phyloP scores from a whole-genome alignment of 2,113 vertebrate genomes.

The Herpetotheres cachinnans region DNA sequence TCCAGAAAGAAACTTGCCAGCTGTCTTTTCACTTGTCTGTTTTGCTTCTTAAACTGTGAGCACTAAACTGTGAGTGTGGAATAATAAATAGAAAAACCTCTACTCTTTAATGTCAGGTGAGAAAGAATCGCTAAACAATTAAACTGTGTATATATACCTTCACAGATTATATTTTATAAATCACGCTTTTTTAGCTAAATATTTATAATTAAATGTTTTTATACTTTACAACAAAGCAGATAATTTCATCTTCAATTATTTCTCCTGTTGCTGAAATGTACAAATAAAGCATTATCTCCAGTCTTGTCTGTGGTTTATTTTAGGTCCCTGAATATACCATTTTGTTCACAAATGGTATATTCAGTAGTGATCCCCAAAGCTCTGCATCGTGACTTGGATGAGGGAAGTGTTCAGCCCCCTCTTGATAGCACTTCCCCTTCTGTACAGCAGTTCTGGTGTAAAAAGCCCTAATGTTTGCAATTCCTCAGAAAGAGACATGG shows the following conservation, averaged over 20 bases:
- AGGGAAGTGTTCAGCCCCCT: neutral
- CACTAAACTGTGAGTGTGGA: slow-evolving; percentile 56
- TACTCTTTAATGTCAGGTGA: slow-evolving; percentile 40
- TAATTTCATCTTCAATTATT: slow-evolving; percentile 55
- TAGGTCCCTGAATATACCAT: neutral
- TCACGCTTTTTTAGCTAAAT: slow-evolving; percentile 65
- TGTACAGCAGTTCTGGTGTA: neutral
- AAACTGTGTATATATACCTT: slow-evolving; percentile 63
- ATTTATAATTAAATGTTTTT: slow-evolving; percentile 77
- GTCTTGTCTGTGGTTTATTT: neutral
- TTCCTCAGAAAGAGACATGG: neutral
- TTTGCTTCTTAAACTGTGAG: slow-evolving; percentile 49
- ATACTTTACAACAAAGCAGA: slow-evolving; percentile 68
- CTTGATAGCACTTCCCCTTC: neutral
- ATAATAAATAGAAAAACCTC: slow-evolving; percentile 47
- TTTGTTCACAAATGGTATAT: neutral
- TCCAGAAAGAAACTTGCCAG: neutral
- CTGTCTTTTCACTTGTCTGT: neutral
- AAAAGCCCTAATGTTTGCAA: neutral
- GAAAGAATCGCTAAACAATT: slow-evolving; percentile 53
- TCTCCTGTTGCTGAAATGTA: slow-evolving; percentile 64
- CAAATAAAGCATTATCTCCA: slow-evolving; percentile 54
- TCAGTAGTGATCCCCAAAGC: neutral
- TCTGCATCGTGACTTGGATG: accelerated
- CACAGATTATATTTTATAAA: slow-evolving; percentile 67